Conservation (phyloP, 2,113 vertebrate genomes). For the Melospiza georgiana region DNA sequence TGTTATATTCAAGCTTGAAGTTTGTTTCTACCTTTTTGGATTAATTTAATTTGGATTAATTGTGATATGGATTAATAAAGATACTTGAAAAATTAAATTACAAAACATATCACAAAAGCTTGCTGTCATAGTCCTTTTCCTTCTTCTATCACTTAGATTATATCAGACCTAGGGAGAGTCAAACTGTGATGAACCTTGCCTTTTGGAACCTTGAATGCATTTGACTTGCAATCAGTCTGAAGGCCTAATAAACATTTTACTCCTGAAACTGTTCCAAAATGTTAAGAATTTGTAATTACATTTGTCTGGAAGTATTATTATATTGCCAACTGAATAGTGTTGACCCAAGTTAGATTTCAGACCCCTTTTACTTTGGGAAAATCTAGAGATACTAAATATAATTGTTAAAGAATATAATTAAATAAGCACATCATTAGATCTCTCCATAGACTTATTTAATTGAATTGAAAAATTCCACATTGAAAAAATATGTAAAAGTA, state of each 20-base stretch:
- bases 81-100: conserved; percentile 6
- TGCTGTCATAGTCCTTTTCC: not conserved
- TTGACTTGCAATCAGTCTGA: not conserved
- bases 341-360: not conserved
- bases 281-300: not conserved
- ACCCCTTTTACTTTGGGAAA: not conserved
- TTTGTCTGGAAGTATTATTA: not conserved
- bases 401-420: not conserved
- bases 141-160: not conserved
- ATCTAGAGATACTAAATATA: not conserved
- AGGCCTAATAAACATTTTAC: not conserved
- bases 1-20: not conserved
- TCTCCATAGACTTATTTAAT: not conserved
- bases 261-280: conserved; percentile 20
- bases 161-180: not conserved
- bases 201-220: not conserved
- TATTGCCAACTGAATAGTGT: not conserved
- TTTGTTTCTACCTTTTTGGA: not conserved
- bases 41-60: conserved; percentile 20
- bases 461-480: not conserved
- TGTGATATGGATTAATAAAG: not conserved
- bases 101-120: not conserved
- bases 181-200: not conserved
- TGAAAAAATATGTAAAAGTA: not conserved
- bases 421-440: not conserved